phyloP scores from a whole-genome alignment of 2,797 vertebrate species.

The Cryptoprocta ferox region DNA sequence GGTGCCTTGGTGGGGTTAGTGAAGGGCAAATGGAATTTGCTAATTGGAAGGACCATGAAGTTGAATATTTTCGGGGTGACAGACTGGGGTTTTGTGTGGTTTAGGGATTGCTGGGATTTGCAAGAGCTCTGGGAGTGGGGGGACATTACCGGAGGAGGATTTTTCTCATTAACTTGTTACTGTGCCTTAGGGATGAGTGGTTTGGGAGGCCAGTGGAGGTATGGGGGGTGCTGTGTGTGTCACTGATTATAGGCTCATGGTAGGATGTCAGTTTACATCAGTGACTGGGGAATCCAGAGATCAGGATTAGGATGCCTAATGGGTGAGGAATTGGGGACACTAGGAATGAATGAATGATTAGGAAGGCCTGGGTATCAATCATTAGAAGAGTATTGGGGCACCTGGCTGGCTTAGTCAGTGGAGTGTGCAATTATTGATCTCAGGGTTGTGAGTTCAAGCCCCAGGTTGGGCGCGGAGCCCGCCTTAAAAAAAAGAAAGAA shows the following conservation, averaged over 20 bases:
- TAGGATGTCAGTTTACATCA: background rate
- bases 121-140: background rate
- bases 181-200: background rate
- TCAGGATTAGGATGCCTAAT: background rate
- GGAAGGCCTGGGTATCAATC: background rate
- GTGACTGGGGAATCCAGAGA: too few relatives aligned
- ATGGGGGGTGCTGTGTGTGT: background rate
- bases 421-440: background rate
- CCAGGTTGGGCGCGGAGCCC: accelerated
- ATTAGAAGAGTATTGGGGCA: background rate
- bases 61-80: background rate
- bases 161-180: background rate
- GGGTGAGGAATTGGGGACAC: background rate
- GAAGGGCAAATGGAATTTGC: background rate
- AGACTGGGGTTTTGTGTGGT: too few relatives aligned
- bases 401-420: background rate
- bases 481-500: background rate
- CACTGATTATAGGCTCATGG: background rate
- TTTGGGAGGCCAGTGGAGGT: background rate
- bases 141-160: background rate
- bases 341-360: background rate
- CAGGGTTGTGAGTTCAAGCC: background rate
- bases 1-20: background rate
- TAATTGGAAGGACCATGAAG: background rate
- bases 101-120: background rate